Percentiles rank a stretch among this genome's conserved stretches.
Conservation (phyloP, 2,888 invertebrate genomes). For the Alitta virens region DNA sequence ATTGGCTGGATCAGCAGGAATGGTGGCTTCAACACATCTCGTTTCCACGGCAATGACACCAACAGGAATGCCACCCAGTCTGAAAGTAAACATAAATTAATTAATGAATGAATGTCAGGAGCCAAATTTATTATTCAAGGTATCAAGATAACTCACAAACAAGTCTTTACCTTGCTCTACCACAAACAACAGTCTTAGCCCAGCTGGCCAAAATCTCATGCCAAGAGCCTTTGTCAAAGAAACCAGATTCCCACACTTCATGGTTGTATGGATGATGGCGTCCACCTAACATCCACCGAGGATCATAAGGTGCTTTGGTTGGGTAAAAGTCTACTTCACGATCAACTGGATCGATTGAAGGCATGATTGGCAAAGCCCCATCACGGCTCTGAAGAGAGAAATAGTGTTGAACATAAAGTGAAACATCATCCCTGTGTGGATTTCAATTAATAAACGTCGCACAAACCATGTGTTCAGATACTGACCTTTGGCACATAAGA, state of each 20-base stretch:
- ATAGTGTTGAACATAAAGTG: no score
- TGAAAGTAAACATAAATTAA: no score
- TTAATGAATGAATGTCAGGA: no score
- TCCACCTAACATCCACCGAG: slow-evolving; percentile 77
- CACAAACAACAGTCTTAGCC: slow-evolving; percentile 86
- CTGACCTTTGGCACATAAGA: slow-evolving; percentile 77
- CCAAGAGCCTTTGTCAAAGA: slow-evolving; percentile 83
- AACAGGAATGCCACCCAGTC: slow-evolving; percentile 93
- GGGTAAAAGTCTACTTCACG: slow-evolving; percentile 83
- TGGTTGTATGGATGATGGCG: slow-evolving; percentile 55
- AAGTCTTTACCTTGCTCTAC: slow-evolving; percentile 41
- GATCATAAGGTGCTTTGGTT: slow-evolving; percentile 90
- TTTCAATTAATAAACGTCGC: no score
- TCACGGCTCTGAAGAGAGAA: slow-evolving; percentile 27
- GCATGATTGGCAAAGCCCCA: slow-evolving; percentile 44
- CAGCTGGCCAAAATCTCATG: slow-evolving; percentile 91
- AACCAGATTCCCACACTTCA: slow-evolving; percentile 79
- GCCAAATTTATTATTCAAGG: no score
- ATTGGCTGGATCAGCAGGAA: slow-evolving; percentile 98
- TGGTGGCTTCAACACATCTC: slow-evolving; percentile 85
- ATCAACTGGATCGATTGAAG: slow-evolving; percentile 71
- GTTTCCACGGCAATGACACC: slow-evolving; percentile 98
- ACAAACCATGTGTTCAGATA: no score
- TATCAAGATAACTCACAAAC: no score
- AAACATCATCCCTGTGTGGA: no score